These are phyloP conservation scores for Sebastes fasciatus DNA, from an alignment of 2,113 vertebrate species.

Conservation along the genomic window DNA sequence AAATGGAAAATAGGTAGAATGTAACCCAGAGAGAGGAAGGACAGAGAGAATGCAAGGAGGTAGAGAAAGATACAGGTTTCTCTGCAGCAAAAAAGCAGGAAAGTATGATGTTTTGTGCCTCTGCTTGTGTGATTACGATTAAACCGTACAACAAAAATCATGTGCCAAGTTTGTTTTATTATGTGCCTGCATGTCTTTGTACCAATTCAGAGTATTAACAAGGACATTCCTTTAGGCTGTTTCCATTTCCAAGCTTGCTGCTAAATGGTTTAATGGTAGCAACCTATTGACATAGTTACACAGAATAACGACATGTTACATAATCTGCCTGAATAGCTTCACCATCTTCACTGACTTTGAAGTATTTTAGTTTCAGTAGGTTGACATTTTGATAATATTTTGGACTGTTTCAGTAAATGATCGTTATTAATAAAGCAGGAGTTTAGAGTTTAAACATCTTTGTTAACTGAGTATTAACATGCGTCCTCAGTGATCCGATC, in stretches of 20 bases:
- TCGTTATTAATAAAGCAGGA: not conserved
- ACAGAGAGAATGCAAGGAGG: not conserved
- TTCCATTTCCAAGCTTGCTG: constrained; percentile 41
- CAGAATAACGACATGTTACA: not conserved
- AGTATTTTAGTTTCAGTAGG: not conserved
- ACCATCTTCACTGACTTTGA: not conserved
- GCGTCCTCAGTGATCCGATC: too few species aligned
- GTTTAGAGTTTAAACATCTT: not conserved
- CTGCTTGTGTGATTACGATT: not conserved
- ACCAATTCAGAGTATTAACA: not conserved
- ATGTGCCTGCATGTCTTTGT: not conserved
- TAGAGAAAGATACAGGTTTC: not conserved
- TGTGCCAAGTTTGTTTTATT: too few species aligned
- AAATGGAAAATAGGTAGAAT: not conserved
- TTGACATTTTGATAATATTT: not conserved
- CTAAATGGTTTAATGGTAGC: constrained; percentile 31
- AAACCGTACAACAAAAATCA: not conserved
- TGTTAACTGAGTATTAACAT: too few species aligned
- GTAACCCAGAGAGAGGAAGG: not conserved
- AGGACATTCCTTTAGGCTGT: constrained; percentile 29
- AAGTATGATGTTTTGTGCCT: not conserved
- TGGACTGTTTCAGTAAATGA: not conserved
- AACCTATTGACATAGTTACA: constrained; percentile 16
- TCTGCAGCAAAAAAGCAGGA: not conserved
- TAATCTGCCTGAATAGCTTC: not conserved